Evolutionary conservation across 2,113 vertebrate genomes (phyloP).

Genomic region (Cyprinodon brontotheroides): DNA sequence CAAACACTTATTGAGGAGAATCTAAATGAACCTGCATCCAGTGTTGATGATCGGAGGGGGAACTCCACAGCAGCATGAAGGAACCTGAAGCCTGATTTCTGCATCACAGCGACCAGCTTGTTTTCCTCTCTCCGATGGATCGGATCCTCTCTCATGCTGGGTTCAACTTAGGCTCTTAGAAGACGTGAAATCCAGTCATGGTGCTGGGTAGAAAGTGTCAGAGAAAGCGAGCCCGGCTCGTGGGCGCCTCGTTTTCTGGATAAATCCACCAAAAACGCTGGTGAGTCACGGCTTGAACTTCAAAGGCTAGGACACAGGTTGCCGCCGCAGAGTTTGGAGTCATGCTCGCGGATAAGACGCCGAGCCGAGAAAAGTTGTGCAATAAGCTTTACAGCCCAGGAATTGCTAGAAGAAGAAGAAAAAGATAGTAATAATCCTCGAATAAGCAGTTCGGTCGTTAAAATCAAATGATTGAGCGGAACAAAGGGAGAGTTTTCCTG

Average conservation of each 20-base stretch:
- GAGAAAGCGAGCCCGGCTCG: constrained; percentile 20
- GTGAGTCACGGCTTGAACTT: constrained; percentile 47
- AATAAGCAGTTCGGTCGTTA: constrained; percentile 18
- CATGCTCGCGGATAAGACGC: constrained; percentile 44
- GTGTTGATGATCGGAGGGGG: constrained; percentile 36
- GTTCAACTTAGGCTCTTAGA: not conserved
- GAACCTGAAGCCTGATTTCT: constrained; percentile 33
- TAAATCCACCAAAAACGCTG: constrained; percentile 45
- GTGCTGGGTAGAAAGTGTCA: constrained; percentile 23
- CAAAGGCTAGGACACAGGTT: constrained; percentile 63
- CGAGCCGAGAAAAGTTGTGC: constrained; percentile 27
- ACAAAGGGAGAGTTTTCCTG: constrained; percentile 19
- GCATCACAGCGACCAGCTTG: constrained; percentile 15
- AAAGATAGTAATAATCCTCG: constrained; percentile 30
- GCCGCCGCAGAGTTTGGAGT: constrained; percentile 49
- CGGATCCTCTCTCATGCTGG: constrained; percentile 37
- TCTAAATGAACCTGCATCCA: constrained; percentile 54
- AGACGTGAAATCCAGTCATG: constrained; percentile 20
- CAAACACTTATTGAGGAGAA: constrained; percentile 21
- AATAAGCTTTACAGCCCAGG: constrained; percentile 30
- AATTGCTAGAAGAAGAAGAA: constrained; percentile 18
- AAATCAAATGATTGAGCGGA: constrained; percentile 56
- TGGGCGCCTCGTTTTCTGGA: constrained; percentile 33
- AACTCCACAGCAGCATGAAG: not conserved
- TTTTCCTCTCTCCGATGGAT: constrained; percentile 16